Percentiles rank a stretch among this genome's conserved stretches.
Evolutionary conservation across 2,888 invertebrate genomes (phyloP).

Genomic region (Neoscelio sp.): DNA sequence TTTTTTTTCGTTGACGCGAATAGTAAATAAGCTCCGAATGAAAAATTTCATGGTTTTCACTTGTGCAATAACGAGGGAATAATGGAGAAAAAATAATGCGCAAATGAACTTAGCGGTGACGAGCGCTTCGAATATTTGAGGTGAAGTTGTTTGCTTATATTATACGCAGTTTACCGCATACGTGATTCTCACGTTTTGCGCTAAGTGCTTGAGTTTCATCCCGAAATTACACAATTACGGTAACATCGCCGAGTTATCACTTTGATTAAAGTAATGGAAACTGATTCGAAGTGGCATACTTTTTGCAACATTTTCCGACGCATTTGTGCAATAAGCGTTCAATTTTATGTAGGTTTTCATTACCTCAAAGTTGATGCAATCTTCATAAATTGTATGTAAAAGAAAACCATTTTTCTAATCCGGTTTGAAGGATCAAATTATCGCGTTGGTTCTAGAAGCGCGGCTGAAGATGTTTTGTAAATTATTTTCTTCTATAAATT

Average conservation of each 20-base stretch:
- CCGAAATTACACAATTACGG: slow-evolving; percentile 66
- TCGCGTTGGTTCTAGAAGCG: slow-evolving; percentile 1
- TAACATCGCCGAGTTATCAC: slow-evolving; percentile 63
- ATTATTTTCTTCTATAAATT: not conserved
- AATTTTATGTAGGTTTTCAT: slow-evolving; percentile 57
- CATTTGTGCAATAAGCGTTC: slow-evolving; percentile 31
- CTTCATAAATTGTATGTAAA: too few species aligned
- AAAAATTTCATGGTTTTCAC: slow-evolving; percentile 52
- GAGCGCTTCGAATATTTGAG: slow-evolving; percentile 58
- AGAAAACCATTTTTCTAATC: slow-evolving; percentile 28
- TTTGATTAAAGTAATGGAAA: slow-evolving; percentile 66
- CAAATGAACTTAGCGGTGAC: slow-evolving; percentile 63
- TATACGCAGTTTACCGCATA: slow-evolving; percentile 63
- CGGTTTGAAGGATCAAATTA: slow-evolving; percentile 25
- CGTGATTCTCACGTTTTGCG: slow-evolving; percentile 65
- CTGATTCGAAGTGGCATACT: slow-evolving; percentile 62
- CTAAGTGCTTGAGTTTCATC: slow-evolving; percentile 61
- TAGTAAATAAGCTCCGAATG: not conserved
- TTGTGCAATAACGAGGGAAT: slow-evolving; percentile 57
- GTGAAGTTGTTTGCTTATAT: slow-evolving; percentile 61
- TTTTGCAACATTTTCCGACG: slow-evolving; percentile 32
- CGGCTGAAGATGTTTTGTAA: too few species aligned
- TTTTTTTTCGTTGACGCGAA: slow-evolving; percentile 8
- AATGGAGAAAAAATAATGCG: too few species aligned
- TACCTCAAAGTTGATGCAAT: slow-evolving; percentile 9